Evolutionary conservation across 2,113 vertebrate genomes (phyloP).

Genomic region (Amphiprion ocellaris): DNA sequence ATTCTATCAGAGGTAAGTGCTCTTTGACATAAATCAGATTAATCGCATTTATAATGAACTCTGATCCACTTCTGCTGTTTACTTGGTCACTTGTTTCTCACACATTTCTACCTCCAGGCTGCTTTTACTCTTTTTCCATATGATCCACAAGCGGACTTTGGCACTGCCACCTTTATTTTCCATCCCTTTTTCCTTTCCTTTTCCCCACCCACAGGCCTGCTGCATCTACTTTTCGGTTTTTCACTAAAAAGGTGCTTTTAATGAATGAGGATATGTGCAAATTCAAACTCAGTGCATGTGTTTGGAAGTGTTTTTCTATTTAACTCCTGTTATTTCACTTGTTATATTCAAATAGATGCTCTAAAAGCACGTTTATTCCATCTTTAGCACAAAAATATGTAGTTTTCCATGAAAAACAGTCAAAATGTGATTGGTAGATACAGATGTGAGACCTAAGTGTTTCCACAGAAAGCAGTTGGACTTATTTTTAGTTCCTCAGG

Average conservation of each 20-base stretch:
- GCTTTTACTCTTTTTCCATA: not conserved
- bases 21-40: not conserved
- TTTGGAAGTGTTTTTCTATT: too few relatives aligned
- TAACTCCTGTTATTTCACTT: not conserved
- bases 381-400: too few relatives aligned
- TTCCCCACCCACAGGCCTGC: not conserved
- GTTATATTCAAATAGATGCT: not conserved
- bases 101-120: not conserved
- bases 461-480: too few relatives aligned
- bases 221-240: conserved; percentile 4
- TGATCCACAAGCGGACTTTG: not conserved
- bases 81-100: conserved; percentile 5
- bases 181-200: not conserved
- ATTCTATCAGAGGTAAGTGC: conserved; percentile 76
- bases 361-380: not conserved
- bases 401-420: not conserved
- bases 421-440: conserved; percentile 3
- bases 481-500: too few relatives aligned
- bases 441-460: not conserved
- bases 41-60: not conserved
- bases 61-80: not conserved
- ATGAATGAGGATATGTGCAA: conserved; percentile 9
- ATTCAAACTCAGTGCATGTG: not conserved
- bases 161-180: conserved; percentile 9
- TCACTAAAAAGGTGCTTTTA: not conserved